These are phyloP conservation scores for Agriopis marginaria DNA, from an alignment of 2,888 invertebrate genomes.

Conservation along the genomic window DNA sequence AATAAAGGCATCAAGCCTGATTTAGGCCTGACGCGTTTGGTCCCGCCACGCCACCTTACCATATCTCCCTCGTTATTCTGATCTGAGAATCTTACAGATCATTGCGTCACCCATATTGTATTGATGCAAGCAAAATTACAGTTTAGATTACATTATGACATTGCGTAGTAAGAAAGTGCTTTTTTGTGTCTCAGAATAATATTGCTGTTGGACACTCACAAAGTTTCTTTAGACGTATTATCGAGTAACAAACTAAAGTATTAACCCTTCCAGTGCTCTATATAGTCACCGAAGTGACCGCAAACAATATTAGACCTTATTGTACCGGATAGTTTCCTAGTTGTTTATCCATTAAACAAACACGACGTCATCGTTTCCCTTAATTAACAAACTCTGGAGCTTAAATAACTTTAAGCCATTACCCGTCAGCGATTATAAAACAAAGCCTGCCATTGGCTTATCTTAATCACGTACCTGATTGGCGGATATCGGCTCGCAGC, in stretches of 20 bases:
- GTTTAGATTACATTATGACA: too few relatives aligned
- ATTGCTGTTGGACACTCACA: background rate
- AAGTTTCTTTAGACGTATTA: background rate
- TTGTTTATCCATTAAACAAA: constrained; percentile 21
- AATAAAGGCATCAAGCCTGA: too few relatives aligned
- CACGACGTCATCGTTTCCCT: constrained; percentile 17
- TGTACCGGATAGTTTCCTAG: constrained; percentile 1
- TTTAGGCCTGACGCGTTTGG: too few relatives aligned
- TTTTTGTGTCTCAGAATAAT: too few relatives aligned
- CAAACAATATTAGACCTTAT: constrained; percentile 12
- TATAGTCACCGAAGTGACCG: constrained; percentile 8
- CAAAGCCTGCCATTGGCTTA: constrained; percentile 33
- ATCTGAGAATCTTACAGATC: too few relatives aligned
- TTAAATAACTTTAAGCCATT: constrained; percentile 35
- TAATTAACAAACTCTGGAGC: constrained; percentile 25
- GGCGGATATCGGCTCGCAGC: constrained; percentile 30
- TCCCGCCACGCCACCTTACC: too few relatives aligned
- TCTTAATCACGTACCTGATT: constrained; percentile 37
- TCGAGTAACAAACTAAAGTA: background rate
- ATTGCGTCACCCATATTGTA: too few relatives aligned
- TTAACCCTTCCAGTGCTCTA: background rate
- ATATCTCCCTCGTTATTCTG: too few relatives aligned
- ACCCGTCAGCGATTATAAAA: constrained; percentile 30
- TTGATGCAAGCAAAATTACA: too few relatives aligned
- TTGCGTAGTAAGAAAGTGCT: too few relatives aligned